Evolutionary conservation across 2,888 invertebrate genomes (phyloP), one percentile per base, ranked within the genome.

Genomic region (Anoplius nigerrimus): DNA sequence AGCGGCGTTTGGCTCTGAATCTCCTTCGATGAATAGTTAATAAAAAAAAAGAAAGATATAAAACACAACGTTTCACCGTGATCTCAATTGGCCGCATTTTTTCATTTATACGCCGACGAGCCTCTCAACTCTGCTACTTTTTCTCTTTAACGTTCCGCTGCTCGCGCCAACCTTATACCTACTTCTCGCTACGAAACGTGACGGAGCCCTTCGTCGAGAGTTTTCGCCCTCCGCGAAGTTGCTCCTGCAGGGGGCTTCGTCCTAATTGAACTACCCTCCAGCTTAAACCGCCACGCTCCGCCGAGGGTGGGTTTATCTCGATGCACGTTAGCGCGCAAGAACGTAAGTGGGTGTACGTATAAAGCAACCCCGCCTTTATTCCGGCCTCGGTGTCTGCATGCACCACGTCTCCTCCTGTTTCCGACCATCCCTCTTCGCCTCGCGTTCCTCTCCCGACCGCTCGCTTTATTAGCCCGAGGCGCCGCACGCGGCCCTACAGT

Each of bases 401-500:
- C 21, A n/a, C 45, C 24, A 16, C 22, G 48, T 16, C 60, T 48
- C 52, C 55, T 21, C 34, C 53, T 27, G 11, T 8, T 1, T 34
- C 34, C 34, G 11, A 34, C 34, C 11, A 34, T 34, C 34, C 34
- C 34, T 34, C 8, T n/a, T 34, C 11, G 34, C 11, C 11, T 34
- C 34, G 34, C 34, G 6, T 34, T 34, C 11, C 34, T 34, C 34
- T 34, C 57, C 52, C 42, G 42, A 71, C 64, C 76, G 79, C 74
- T 77, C 77, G 80, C 77, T 81, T 82, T 82, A 82, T 82, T 84
- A 83, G 73, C 76, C 69, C 74, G 66, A 71, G 75, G 43, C 69
- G 51, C 66, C 69, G 59, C 59, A 68, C 71, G 71, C 72, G 74
- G 71, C 76, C 78, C 77, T 70, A 64, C 78, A 79, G 76, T 82